Percentiles rank a stretch among this genome's conserved stretches.
Conservation (phyloP, 2,113 vertebrate species). For the Solenodon paradoxus region DNA sequence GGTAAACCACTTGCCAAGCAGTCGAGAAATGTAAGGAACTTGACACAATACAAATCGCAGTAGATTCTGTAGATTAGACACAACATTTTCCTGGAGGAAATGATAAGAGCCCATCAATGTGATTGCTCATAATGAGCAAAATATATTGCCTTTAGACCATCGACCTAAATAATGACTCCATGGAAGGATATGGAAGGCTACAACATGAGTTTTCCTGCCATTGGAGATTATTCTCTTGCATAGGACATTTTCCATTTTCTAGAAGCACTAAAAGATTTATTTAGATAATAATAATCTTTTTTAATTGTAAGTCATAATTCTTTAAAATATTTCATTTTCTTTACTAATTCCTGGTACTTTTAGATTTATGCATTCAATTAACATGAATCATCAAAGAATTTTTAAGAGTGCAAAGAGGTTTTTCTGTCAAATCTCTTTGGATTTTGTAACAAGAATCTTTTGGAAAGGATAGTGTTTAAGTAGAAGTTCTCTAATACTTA, state of each 20-base stretch:
- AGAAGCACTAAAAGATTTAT: neutral
- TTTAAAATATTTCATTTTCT: slow-evolving; percentile 31
- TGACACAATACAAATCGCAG: neutral
- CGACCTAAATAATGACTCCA: neutral
- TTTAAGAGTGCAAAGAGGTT: neutral
- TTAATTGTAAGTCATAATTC: slow-evolving; percentile 23
- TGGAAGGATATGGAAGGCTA: neutral
- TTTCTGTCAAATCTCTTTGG: neutral
- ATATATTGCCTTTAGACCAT: neutral
- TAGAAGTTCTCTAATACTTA: slow-evolving; percentile 7
- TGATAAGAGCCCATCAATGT: neutral
- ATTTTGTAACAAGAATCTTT: slow-evolving; percentile 35
- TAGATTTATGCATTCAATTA: slow-evolving; percentile 68
- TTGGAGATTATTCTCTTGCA: neutral
- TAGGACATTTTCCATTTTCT: neutral
- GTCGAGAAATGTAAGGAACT: neutral
- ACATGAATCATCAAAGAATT: slow-evolving; percentile 44
- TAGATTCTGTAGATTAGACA: neutral
- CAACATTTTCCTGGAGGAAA: neutral
- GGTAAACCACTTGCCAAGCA: neutral
- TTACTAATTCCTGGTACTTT: slow-evolving; percentile 5
- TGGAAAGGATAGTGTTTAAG: slow-evolving; percentile 18
- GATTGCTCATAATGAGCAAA: neutral
- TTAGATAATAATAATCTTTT: neutral
- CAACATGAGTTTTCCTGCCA: neutral